phyloP scores from a whole-genome alignment of 2,113 vertebrate species.

The Brienomyrus brachyistius region DNA sequence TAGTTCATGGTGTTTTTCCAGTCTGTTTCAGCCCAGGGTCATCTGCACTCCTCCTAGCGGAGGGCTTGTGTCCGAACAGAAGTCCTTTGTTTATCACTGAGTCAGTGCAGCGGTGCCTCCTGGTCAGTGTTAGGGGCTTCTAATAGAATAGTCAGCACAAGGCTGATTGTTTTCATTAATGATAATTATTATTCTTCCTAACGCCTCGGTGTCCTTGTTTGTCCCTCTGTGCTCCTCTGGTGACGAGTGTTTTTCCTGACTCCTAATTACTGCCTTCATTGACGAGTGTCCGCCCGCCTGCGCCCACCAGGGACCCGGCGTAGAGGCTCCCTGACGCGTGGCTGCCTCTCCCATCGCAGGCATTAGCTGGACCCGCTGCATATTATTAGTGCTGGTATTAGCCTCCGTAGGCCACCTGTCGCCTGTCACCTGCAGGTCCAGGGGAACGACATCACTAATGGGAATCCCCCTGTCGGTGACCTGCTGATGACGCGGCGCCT shows the following conservation, averaged over 20 bases:
- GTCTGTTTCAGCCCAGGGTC: neutral
- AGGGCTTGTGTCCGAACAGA: neutral
- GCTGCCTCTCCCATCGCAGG: slow-evolving; percentile 47
- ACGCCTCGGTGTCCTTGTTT: slow-evolving; percentile 44
- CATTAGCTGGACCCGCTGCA: slow-evolving; percentile 58
- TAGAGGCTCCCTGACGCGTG: neutral
- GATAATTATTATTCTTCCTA: slow-evolving; percentile 55
- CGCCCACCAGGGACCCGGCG: slow-evolving; percentile 31
- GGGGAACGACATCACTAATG: slow-evolving; percentile 55
- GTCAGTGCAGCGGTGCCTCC: neutral
- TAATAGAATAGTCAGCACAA: slow-evolving; percentile 54
- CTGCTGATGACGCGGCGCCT: neutral
- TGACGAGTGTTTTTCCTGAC: slow-evolving; percentile 56
- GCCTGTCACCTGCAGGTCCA: slow-evolving; percentile 64
- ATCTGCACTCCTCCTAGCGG: neutral
- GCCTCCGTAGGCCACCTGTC: slow-evolving; percentile 58
- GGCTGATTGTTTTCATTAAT: slow-evolving; percentile 52
- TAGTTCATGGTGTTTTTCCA: neutral
- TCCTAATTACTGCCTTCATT: slow-evolving; percentile 59
- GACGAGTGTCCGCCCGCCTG: slow-evolving; percentile 42
- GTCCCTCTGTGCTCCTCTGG: slow-evolving; percentile 38
- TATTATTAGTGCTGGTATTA: slow-evolving; percentile 58
- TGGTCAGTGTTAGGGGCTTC: neutral
- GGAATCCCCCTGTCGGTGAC: neutral
- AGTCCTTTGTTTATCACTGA: neutral